Evolutionary conservation across 2,888 invertebrate species (phyloP).

Genomic region (Vanessa cardui): DNA sequence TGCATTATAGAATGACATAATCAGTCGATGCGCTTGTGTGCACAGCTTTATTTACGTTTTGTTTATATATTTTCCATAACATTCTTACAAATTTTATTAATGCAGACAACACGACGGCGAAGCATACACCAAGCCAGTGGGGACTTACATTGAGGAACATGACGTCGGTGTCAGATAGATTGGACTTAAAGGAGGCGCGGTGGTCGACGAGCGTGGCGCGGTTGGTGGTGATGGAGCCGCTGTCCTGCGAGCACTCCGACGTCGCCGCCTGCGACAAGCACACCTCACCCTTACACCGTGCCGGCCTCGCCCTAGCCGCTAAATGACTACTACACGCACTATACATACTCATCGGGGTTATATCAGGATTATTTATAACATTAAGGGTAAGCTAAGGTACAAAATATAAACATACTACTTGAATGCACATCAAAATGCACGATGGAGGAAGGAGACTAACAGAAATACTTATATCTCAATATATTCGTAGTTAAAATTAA

Average conservation of each 20-base stretch:
- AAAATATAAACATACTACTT: neutral
- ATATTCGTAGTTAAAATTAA: too few relatives aligned
- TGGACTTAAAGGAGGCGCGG: constrained; percentile 92
- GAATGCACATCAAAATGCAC: too few relatives aligned
- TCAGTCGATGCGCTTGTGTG: too few relatives aligned
- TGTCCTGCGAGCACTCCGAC: constrained; percentile 84
- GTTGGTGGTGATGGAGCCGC: constrained; percentile 91
- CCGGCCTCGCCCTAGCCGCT: neutral
- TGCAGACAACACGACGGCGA: constrained; percentile 11
- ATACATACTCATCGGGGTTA: too few relatives aligned
- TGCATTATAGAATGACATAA: too few relatives aligned
- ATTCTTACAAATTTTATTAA: neutral
- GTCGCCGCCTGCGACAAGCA: constrained; percentile 80
- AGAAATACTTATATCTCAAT: too few relatives aligned
- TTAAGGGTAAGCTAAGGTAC: too few relatives aligned
- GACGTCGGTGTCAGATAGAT: constrained; percentile 97
- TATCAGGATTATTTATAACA: too few relatives aligned
- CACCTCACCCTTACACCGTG: constrained; percentile 57
- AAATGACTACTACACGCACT: neutral
- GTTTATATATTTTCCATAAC: neutral
- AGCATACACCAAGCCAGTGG: constrained; percentile 39
- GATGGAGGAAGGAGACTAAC: too few relatives aligned
- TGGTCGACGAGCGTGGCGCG: constrained; percentile 88
- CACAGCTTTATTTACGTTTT: too few relatives aligned
- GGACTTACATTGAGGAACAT: constrained; percentile 93